Conservation (phyloP, 2,113 vertebrate genomes). For the Cheirogaleus medius region DNA sequence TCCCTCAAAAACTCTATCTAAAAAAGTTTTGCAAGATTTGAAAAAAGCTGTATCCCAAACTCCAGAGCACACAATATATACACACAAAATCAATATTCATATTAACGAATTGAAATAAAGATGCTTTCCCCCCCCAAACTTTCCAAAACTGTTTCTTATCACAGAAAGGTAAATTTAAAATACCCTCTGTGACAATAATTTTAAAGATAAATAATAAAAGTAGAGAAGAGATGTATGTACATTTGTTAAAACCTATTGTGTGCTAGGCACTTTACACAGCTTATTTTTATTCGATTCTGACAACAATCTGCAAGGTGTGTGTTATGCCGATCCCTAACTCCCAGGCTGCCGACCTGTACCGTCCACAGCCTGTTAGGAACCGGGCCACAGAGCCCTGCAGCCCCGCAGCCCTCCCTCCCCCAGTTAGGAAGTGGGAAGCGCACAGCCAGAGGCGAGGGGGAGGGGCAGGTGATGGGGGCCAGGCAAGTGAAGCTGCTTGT, state of each 20-base stretch:
- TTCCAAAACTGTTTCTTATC: conserved; percentile 19
- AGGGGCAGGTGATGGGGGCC: no score
- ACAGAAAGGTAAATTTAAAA: conserved; percentile 8
- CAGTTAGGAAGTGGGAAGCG: no score
- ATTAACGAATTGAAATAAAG: neutral
- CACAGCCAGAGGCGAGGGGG: no score
- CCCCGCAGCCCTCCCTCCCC: no score
- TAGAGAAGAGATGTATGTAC: neutral
- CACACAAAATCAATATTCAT: neutral
- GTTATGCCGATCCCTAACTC: neutral
- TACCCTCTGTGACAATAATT: neutral
- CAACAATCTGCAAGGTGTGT: neutral
- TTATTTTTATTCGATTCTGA: neutral
- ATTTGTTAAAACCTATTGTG: neutral
- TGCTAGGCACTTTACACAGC: neutral
- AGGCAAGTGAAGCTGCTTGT: no score
- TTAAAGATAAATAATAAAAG: neutral
- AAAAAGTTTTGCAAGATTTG: conserved; percentile 33
- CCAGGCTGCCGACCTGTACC: no score
- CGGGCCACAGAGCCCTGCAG: no score
- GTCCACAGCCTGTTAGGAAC: no score
- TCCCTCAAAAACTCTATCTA: neutral
- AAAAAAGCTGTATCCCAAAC: conserved; percentile 47
- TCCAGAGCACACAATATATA: neutral
- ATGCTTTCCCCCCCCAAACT: neutral